Evolutionary conservation across 2,888 invertebrate species (phyloP).

Genomic region (Acanthosepion lycidas): DNA sequence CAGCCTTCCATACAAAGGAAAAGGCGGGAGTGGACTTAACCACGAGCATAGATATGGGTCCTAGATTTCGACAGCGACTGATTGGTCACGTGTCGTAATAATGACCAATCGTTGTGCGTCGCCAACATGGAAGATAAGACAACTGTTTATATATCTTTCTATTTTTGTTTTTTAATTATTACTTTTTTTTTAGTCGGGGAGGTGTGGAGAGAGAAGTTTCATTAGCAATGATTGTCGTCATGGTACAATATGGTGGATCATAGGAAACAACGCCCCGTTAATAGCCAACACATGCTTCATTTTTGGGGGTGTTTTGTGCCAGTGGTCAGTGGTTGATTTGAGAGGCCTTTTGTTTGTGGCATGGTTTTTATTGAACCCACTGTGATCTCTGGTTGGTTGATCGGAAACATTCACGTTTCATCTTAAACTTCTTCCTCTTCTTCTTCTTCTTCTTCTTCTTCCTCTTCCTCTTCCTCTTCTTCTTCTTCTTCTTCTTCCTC

Average conservation of each 20-base stretch:
- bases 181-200: not conserved
- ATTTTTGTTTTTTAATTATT: not conserved
- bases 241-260: not conserved
- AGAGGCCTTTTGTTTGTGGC: not conserved
- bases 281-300: not conserved
- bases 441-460: no score
- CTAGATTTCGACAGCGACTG: not conserved
- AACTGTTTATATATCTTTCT: not conserved
- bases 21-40: not conserved
- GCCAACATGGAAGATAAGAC: not conserved
- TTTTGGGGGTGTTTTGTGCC: not conserved
- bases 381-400: not conserved
- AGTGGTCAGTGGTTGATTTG: not conserved
- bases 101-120: not conserved
- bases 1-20: not conserved
- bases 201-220: not conserved
- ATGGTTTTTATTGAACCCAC: not conserved
- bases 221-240: not conserved
- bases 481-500: no score
- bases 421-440: no score
- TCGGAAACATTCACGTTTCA: no score
- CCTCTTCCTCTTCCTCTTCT: no score
- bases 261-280: not conserved
- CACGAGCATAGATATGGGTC: not conserved
- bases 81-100: not conserved